Evolutionary conservation across 2,888 invertebrate genomes (phyloP), one percentile per base, ranked within the genome.

Genomic region (Ophion slaviceki): DNA sequence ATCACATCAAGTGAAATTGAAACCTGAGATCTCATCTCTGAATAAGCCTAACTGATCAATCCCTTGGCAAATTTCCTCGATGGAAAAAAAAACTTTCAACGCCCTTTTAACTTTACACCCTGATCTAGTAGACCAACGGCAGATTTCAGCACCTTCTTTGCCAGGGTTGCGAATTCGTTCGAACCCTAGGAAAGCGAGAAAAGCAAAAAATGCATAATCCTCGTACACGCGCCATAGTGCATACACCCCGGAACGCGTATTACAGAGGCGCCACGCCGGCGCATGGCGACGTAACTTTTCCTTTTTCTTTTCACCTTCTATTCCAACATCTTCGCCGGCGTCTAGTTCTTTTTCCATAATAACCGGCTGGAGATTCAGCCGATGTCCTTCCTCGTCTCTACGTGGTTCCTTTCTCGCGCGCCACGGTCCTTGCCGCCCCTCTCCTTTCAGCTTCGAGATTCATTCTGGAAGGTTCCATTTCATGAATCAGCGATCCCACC

Each of bases 391-490:
- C 75, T 45, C 17, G 10, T 59, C 81, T 59, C 59, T 24, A 61
- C 59, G 36, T 17, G 32, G 28, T 14, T 10, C 70, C 32, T 80
- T 76, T 67, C 83, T 72, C 24, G 67, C 57, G 67, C 57, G 28
- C 76, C 68, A 84, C 32, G n/a, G 10, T 40, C 59, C n/a, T n/a
- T 64, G 36, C 36, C 32, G 76, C 57, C 64, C 45, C 70, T 59
- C 17, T 62, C 10, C 32, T 14, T 62, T 10, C 32, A 36, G n/a
- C 84, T 32, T 70, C 80, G 82, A 78, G 84, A 85, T 88, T 86
- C 88, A 84, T 85, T 85, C 86, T 86, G 86, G 86, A 86, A 88
- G 82, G 68, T 80, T 86, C 86, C 74, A 77, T 86, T 82, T 80
- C 67, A 82, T 86, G 86, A 86, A 86, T 86, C 86, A 86, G 61